phyloP scores from a whole-genome alignment of 1,140 invertebrate species.

The Drosophila takahashii region DNA sequence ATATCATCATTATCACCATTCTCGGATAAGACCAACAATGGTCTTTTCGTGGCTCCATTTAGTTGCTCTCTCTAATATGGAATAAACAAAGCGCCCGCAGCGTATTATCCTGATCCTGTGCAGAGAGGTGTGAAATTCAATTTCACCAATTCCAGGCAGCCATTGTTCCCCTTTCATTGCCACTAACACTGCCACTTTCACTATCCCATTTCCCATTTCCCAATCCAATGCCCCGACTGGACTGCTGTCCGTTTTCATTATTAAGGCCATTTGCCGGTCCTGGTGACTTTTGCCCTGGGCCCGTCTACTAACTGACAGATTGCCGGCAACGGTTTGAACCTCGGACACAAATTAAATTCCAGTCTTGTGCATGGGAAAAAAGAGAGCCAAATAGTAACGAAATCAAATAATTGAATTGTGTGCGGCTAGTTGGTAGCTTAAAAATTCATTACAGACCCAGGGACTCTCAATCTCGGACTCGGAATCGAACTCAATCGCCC shows the following conservation, averaged over 20 bases:
- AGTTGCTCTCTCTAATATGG: slow-evolving; percentile 52
- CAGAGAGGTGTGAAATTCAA: slow-evolving; percentile 75
- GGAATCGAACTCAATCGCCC: slow-evolving; percentile 25
- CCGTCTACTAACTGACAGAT: slow-evolving; percentile 48
- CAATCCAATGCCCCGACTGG: neutral
- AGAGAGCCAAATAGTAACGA: slow-evolving; percentile 14
- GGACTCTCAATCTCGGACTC: slow-evolving; percentile 35
- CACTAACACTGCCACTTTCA: slow-evolving; percentile 6
- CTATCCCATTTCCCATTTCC: neutral
- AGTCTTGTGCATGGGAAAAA: slow-evolving; percentile 25
- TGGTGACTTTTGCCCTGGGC: slow-evolving; percentile 43
- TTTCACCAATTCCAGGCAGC: slow-evolving; percentile 59
- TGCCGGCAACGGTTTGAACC: slow-evolving; percentile 50
- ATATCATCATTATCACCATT: slow-evolving; percentile 14
- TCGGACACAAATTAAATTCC: slow-evolving; percentile 63
- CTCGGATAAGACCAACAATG: slow-evolving; percentile 5
- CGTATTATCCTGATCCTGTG: slow-evolving; percentile 59
- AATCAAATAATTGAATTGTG: slow-evolving; percentile 67
- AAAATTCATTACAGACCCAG: slow-evolving; percentile 60
- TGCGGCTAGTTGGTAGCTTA: slow-evolving; percentile 50
- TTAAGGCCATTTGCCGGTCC: slow-evolving; percentile 53
- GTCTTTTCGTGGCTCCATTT: slow-evolving; percentile 42
- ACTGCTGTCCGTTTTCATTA: slow-evolving; percentile 61
- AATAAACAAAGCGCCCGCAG: slow-evolving; percentile 50
- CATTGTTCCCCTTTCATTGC: slow-evolving; percentile 32